Conservation (phyloP, 2,888 invertebrate genomes). For the Ceramica pisi region DNA sequence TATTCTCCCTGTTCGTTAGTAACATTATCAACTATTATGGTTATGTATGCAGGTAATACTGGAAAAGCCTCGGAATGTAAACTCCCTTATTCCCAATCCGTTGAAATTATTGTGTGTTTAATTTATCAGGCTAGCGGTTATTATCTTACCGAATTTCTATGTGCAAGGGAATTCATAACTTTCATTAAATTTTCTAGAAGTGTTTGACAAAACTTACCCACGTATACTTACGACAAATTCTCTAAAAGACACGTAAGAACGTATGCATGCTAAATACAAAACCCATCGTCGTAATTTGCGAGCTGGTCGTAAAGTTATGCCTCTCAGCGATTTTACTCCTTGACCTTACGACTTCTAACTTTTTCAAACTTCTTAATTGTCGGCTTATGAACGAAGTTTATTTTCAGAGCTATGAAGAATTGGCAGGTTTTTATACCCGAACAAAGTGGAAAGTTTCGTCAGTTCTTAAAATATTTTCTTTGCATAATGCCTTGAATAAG, state of each 20-base stretch:
- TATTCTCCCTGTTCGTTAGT: neutral
- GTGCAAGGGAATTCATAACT: conserved; percentile 9
- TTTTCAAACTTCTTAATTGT: conserved; percentile 53
- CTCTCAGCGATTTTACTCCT: conserved; percentile 34
- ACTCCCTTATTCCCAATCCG: conserved; percentile 35
- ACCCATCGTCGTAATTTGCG: conserved; percentile 21
- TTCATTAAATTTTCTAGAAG: neutral
- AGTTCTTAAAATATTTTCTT: conserved; percentile 37
- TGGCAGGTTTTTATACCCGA: conserved; percentile 28
- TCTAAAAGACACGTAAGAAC: neutral
- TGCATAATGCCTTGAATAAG: conserved; percentile 41
- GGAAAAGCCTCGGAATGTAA: conserved; percentile 12
- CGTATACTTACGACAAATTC: neutral
- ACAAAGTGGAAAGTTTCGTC: conserved; percentile 41
- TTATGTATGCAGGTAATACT: neutral
- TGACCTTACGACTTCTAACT: conserved; percentile 45
- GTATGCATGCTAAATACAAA: conserved; percentile 1
- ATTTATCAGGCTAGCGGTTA: conserved; percentile 28
- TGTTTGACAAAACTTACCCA: neutral
- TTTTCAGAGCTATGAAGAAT: conserved; percentile 42
- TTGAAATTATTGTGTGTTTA: conserved; percentile 33
- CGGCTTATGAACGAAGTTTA: conserved; percentile 53
- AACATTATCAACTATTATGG: conserved; percentile 5
- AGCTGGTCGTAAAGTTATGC: conserved; percentile 33
- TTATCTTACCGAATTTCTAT: neutral